Percentiles rank a stretch among this genome's conserved stretches.
Evolutionary conservation across 2,888 invertebrate species (phyloP).

Genomic region (Epinotia demarniana): DNA sequence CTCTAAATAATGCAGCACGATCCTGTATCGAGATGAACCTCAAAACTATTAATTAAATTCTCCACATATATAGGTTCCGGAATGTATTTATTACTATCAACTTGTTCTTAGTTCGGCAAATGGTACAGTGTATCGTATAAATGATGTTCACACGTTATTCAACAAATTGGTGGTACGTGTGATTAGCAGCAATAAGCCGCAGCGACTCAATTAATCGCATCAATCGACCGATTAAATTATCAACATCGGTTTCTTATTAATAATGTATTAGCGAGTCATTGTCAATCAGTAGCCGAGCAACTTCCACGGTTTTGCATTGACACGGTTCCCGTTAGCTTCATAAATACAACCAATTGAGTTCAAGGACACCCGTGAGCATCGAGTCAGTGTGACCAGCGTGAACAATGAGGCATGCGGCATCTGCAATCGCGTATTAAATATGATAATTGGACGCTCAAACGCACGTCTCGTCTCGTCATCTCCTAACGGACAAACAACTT

Average conservation of each 20-base stretch:
- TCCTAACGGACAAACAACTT: slow-evolving; percentile 43
- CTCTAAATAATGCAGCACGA: slow-evolving; percentile 54
- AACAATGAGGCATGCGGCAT: slow-evolving; percentile 80
- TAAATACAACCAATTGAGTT: slow-evolving; percentile 81
- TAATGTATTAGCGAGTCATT: slow-evolving; percentile 52
- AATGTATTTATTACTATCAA: slow-evolving; percentile 50
- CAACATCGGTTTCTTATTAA: slow-evolving; percentile 23
- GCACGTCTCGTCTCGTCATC: slow-evolving; percentile 61
- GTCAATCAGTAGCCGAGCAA: slow-evolving; percentile 64
- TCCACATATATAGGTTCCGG: slow-evolving; percentile 60
- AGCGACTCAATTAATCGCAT: slow-evolving; percentile 21
- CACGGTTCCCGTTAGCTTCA: slow-evolving; percentile 80
- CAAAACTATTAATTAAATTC: slow-evolving; percentile 59
- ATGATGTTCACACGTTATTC: slow-evolving; percentile 38
- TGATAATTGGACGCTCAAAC: slow-evolving; percentile 77
- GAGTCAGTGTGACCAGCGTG: slow-evolving; percentile 79
- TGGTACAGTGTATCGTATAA: slow-evolving; percentile 20
- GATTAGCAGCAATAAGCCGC: slow-evolving; percentile 1
- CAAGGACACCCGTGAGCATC: slow-evolving; percentile 80
- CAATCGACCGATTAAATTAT: slow-evolving; percentile 30
- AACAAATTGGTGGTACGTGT: slow-evolving; percentile 22
- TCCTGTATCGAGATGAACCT: slow-evolving; percentile 59
- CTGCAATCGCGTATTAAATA: slow-evolving; percentile 80
- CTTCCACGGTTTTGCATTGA: slow-evolving; percentile 78
- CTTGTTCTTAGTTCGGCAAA: slow-evolving; percentile 15